Base-by-base conservation (phyloP, 2,797 vertebrate species). In the Acipenser transmontanus region DNA sequence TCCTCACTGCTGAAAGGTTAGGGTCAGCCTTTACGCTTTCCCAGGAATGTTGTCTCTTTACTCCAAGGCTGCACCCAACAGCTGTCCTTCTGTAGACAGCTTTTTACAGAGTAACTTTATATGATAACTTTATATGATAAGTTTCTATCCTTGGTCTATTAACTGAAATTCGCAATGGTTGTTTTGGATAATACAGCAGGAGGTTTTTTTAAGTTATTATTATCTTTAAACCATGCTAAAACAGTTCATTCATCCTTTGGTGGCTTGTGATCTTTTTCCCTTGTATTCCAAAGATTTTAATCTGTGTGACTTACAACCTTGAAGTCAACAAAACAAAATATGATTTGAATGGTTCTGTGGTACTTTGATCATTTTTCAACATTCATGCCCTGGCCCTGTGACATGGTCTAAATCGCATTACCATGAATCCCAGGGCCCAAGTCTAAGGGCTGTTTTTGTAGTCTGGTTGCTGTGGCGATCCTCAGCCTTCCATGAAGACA, bases 391-490 rank as follows among this genome's bases (percentile, higher is more conserved):
- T 74, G 71, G 77, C 80, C 71, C 80, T 76, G 83, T 84, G 83
- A 82, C 71, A 2, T 66, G 74, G 71, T 75, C 85, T 79, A 87
- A 77, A 91, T 89, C 85, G 80, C 83, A 88, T 89, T 90, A 86
- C 74, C 88, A 87, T 4, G 87, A 86, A 78, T 66, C 70, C 61
- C 0, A 0, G 77, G 73, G 78, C 82, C 76, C 34, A 34, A 34
- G 34, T 34, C 78, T 47, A 0, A 1, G 69, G 76, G 76, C 82
- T 92, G 86, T 90, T 91, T 91, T 88, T 85, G 78, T 82, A 81
- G 77, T 80, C 78, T 85, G 80, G 88, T 91, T 92, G 84, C 88
- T 82, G 81, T 88, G 83, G 89, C 81, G 79, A 89, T 82, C 68
- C 71, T 79, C 72, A 80, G 78, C 77, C 82, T 80, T 87, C 80